phyloP scores from a whole-genome alignment of 2,797 vertebrate genomes.

The Otolemur crassicaudatus region DNA sequence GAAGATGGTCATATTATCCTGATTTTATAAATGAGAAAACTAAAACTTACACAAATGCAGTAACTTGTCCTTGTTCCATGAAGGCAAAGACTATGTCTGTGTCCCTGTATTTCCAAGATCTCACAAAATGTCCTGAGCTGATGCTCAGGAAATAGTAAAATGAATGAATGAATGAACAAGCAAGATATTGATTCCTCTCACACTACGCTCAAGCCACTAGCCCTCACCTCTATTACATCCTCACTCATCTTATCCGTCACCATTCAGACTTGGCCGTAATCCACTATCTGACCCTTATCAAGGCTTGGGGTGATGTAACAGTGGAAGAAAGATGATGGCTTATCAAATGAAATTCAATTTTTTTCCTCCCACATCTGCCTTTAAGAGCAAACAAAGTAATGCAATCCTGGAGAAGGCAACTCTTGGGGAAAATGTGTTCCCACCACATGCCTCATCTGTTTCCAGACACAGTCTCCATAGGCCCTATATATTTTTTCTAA shows the following conservation, averaged over 20 bases:
- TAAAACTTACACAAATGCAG: background rate
- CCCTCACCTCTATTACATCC: background rate
- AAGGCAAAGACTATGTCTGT: background rate
- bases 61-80: background rate
- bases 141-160: conserved; percentile 35
- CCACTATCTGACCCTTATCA: conserved; percentile 42
- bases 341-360: conserved; percentile 63
- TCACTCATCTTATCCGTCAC: background rate
- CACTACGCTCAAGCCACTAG: background rate
- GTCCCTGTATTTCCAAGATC: background rate
- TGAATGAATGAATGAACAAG: background rate
- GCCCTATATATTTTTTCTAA: conserved; percentile 69
- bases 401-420: conserved; percentile 53
- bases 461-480: conserved; percentile 60
- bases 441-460: conserved; percentile 67
- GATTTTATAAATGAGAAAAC: background rate
- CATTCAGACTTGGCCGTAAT: conserved; percentile 7
- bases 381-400: conserved; percentile 67
- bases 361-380: conserved; percentile 57
- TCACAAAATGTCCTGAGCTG: background rate
- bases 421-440: conserved; percentile 71
- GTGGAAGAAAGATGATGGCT: background rate
- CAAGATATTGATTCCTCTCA: background rate
- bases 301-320: background rate
- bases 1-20: background rate